phyloP scores from a whole-genome alignment of 2,113 vertebrate species.

The Trachemys scripta region DNA sequence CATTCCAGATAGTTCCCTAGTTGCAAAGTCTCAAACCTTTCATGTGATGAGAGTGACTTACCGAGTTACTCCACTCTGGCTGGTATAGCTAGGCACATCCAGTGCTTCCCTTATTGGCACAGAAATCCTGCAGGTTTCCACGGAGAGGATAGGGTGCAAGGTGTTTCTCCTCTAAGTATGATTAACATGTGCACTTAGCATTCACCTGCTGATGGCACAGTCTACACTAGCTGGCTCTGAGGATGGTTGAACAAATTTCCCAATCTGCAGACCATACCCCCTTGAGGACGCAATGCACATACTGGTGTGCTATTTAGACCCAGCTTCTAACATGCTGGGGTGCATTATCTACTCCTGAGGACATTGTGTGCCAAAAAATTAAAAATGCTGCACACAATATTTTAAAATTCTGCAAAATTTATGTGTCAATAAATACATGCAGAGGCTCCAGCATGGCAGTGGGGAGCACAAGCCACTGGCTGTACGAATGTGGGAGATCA shows the following conservation, averaged over 20 bases:
- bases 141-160: background rate
- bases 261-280: background rate
- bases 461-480: too few species aligned
- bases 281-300: background rate
- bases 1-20: background rate
- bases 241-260: background rate
- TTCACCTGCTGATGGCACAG: background rate
- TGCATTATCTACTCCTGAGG: background rate
- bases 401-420: too few species aligned
- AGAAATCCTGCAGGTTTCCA: background rate
- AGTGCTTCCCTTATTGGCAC: background rate
- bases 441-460: too few species aligned
- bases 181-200: background rate
- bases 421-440: too few species aligned
- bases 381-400: too few species aligned
- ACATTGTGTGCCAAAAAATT: too few species aligned
- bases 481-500: too few species aligned
- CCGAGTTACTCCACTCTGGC: background rate
- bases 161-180: background rate
- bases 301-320: background rate
- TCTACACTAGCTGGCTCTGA: background rate
- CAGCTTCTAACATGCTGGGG: fast-evolving
- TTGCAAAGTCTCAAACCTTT: background rate
- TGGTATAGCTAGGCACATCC: background rate
- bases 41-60: background rate